These are phyloP conservation scores for Orussus abietinus DNA, from an alignment of 1,140 invertebrate genomes.

Conservation along the genomic window DNA sequence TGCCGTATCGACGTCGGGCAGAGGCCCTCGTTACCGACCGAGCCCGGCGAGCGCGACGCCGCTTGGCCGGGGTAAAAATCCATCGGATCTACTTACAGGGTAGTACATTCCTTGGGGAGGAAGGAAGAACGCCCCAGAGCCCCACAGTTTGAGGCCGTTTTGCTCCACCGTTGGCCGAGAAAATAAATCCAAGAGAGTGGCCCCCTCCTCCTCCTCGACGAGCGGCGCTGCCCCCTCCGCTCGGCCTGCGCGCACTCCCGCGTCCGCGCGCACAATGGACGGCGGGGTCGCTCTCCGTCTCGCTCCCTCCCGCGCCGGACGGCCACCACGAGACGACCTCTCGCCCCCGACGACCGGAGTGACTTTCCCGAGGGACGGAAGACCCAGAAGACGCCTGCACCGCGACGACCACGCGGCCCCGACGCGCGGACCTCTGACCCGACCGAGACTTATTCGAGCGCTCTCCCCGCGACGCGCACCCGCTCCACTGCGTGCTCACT, in stretches of 20 bases:
- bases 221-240: slow-evolving; percentile 14
- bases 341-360: slow-evolving; percentile 7
- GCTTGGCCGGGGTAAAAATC: too few relatives aligned
- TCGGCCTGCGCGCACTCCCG: slow-evolving; percentile 9
- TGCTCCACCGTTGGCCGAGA: slow-evolving; percentile 50
- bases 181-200: slow-evolving; percentile 38
- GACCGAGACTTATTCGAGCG: neutral
- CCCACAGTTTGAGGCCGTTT: slow-evolving; percentile 90
- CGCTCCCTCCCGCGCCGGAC: slow-evolving; percentile 14
- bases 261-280: too few relatives aligned
- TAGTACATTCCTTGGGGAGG: slow-evolving; percentile 90
- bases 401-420: neutral
- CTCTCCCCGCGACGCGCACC: slow-evolving; percentile 12
- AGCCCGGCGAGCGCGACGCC: too few relatives aligned
- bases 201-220: slow-evolving; percentile 23
- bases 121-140: slow-evolving; percentile 87
- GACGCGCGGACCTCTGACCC: neutral
- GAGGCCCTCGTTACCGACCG: neutral
- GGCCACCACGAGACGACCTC: slow-evolving; percentile 6
- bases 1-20: neutral
- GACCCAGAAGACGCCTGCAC: too few relatives aligned
- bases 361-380: too few relatives aligned
- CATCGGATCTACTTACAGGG: slow-evolving; percentile 84
- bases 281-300: slow-evolving; percentile 9
- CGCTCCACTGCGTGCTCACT: slow-evolving; percentile 38